These are phyloP conservation scores for Eulithis testata DNA, from an alignment of 2,888 invertebrate genomes.

Conservation along the genomic window DNA sequence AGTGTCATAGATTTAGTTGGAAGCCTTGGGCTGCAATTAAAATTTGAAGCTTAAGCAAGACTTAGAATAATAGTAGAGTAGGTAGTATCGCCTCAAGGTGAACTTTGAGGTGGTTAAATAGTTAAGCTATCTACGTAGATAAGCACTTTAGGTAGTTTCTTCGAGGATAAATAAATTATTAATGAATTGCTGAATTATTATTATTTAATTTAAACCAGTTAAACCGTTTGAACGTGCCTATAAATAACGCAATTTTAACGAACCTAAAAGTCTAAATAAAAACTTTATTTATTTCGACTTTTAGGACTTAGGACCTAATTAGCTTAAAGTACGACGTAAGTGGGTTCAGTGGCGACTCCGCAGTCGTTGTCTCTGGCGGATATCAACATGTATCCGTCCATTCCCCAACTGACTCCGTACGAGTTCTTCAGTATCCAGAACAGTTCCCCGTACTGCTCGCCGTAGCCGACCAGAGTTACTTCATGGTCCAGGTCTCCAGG, in stretches of 20 bases:
- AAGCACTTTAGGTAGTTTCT: too few relatives aligned
- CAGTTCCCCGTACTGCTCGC: slow-evolving; percentile 89
- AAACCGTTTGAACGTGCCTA: too few relatives aligned
- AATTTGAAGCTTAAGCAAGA: slow-evolving; percentile 61
- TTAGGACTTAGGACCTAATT: too few relatives aligned
- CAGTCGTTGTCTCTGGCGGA: slow-evolving; percentile 94
- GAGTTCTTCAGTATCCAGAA: slow-evolving; percentile 98
- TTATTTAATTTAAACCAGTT: too few relatives aligned
- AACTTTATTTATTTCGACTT: too few relatives aligned
- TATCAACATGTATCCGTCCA: slow-evolving; percentile 96
- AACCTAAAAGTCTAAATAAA: not conserved
- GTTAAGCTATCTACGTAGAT: too few relatives aligned
- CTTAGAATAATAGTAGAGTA: slow-evolving; percentile 50
- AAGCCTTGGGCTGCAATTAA: slow-evolving; percentile 71
- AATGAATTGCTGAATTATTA: too few relatives aligned
- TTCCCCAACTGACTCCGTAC: slow-evolving; percentile 97
- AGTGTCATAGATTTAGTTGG: slow-evolving; percentile 56
- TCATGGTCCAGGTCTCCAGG: slow-evolving; percentile 91
- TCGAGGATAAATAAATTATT: too few relatives aligned
- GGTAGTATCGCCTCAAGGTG: slow-evolving; percentile 32
- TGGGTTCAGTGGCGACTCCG: slow-evolving; percentile 93
- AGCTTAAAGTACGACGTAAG: slow-evolving; percentile 76
- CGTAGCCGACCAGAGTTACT: slow-evolving; percentile 95
- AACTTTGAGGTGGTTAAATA: slow-evolving; percentile 2
- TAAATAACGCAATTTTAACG: too few relatives aligned